phyloP scores from a whole-genome alignment of 2,113 vertebrate species.

The Antechinus stuartii region DNA sequence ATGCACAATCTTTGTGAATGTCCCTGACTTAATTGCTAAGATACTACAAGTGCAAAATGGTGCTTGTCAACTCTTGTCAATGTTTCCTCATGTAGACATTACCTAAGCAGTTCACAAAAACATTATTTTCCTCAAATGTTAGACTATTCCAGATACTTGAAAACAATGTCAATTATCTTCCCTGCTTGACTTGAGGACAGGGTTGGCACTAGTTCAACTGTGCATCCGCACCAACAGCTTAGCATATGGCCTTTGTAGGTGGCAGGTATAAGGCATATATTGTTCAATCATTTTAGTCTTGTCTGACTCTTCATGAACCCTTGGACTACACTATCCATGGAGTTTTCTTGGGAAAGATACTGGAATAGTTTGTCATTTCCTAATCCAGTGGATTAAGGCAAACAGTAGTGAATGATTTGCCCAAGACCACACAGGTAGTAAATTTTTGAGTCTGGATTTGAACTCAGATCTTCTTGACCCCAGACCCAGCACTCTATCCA shows the following conservation, averaged over 20 bases:
- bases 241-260: not conserved
- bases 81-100: slow-evolving; percentile 8
- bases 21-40: not conserved
- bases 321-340: not conserved
- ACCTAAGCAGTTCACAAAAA: not conserved
- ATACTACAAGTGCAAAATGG: not conserved
- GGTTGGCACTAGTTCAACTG: not conserved
- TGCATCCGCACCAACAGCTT: not conserved
- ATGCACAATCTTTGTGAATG: not conserved
- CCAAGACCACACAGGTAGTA: not conserved
- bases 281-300: not conserved
- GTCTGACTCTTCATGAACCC: not conserved
- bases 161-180: not conserved
- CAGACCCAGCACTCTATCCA: not conserved
- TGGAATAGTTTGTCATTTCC: not conserved
- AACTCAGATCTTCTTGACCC: not conserved
- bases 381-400: not conserved
- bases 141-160: not conserved
- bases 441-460: not conserved
- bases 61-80: not conserved
- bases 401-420: not conserved
- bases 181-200: not conserved
- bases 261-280: not conserved
- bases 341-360: not conserved
- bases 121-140: slow-evolving; percentile 44